These are phyloP conservation scores for Beris morrisii DNA, from an alignment of 2,888 invertebrate genomes.

Conservation along the genomic window DNA sequence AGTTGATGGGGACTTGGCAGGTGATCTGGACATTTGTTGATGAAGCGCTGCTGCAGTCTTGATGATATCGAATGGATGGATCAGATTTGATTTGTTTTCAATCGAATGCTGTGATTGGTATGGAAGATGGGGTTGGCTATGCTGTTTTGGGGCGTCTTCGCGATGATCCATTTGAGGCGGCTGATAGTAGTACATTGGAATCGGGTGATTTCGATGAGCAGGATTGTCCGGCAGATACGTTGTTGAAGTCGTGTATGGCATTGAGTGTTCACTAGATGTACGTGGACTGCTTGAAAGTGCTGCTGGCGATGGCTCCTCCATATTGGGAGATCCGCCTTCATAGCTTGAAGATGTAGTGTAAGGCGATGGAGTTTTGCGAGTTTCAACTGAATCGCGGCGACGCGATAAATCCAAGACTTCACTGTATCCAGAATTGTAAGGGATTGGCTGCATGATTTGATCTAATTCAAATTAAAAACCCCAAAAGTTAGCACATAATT, in stretches of 20 bases:
- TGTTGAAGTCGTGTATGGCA: not conserved
- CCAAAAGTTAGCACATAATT: not conserved
- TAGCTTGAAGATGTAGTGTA: conserved; percentile 51
- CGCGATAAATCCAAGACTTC: conserved; percentile 55
- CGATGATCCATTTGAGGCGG: too few relatives aligned
- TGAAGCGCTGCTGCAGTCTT: conserved; percentile 18
- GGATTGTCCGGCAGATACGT: not conserved
- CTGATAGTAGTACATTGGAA: not conserved
- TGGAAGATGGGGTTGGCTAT: not conserved
- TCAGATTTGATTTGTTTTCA: not conserved
- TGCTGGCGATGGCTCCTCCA: not conserved
- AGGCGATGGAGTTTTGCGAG: conserved; percentile 52
- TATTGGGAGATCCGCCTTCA: conserved; percentile 47
- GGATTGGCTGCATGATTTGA: conserved; percentile 4
- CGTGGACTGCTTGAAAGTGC: not conserved
- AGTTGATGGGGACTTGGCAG: conserved; percentile 35
- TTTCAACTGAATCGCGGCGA: conserved; percentile 52
- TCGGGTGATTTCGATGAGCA: not conserved
- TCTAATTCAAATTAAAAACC: conserved; percentile 1
- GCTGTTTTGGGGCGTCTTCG: too few relatives aligned
- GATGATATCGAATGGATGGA: not conserved
- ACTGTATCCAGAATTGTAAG: not conserved
- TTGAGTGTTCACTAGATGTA: conserved; percentile 22
- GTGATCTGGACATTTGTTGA: conserved; percentile 40
- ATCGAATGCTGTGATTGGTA: not conserved